Evolutionary conservation across 2,888 invertebrate genomes (phyloP).

Genomic region (Oscheius sp.): DNA sequence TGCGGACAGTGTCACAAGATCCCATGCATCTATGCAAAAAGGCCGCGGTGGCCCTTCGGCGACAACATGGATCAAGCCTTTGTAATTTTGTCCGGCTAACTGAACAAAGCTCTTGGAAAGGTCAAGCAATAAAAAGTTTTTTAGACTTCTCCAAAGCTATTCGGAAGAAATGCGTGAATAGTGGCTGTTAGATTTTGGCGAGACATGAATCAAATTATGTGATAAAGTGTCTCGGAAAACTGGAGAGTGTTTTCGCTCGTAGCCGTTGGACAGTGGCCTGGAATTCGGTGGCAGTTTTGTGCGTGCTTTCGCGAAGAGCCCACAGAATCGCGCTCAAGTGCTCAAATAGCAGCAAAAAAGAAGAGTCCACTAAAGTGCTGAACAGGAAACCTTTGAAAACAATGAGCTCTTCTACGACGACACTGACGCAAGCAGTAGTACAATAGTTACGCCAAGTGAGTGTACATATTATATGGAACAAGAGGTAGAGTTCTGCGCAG

Average conservation of each 20-base stretch:
- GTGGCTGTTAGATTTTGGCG: not conserved
- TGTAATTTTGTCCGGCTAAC: too few species aligned
- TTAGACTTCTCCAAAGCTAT: too few species aligned
- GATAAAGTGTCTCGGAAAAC: not conserved
- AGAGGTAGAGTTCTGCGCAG: not conserved
- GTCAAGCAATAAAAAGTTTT: too few species aligned
- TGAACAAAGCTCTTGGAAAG: too few species aligned
- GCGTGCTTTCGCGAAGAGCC: constrained; percentile 34
- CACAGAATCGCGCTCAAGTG: constrained; percentile 35
- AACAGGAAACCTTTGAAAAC: constrained; percentile 31
- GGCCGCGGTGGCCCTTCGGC: constrained; percentile 11
- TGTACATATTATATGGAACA: not conserved
- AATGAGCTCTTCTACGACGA: constrained; percentile 19
- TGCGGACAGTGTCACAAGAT: constrained; percentile 1
- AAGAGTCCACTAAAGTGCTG: constrained; percentile 34
- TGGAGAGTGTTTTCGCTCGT: not conserved
- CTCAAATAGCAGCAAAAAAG: constrained; percentile 35
- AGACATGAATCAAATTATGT: not conserved
- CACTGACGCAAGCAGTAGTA: constrained; percentile 11
- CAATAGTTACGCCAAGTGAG: constrained; percentile 14
- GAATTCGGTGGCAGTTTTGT: constrained; percentile 32
- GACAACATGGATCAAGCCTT: too few species aligned
- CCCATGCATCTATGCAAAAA: constrained; percentile 3
- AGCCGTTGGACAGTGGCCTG: not conserved
- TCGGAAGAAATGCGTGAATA: too few species aligned